Base-by-base conservation (phyloP, 2,797 vertebrate species). In the Mormyrops attenuatus region DNA sequence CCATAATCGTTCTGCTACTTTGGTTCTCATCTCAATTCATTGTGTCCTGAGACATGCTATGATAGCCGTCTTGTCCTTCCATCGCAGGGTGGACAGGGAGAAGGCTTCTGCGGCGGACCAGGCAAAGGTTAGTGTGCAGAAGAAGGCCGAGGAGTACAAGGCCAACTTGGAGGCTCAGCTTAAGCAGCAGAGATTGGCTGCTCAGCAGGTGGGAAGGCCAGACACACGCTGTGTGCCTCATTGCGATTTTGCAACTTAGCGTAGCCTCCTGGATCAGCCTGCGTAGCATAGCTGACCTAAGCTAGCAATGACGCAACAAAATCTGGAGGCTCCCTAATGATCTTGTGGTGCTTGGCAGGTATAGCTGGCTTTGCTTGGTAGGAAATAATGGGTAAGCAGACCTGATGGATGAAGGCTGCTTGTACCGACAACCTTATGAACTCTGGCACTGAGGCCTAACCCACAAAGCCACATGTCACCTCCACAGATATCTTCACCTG, bases 21-120 rank as follows among this genome's bases (percentile, higher is more conserved):
- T 77, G 20, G 17, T 44, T 47, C 20, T 47, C 20, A 34, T 47
- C 77, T 82, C 41, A 3, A 6, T 82, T 11, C 38, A 7, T 82
- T 47, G 77, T 47, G 41, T 82, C 52, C 52, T 20, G 85, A 55
- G 85, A 3, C 26, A 17, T 87, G 7, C 26, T 34, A 44, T 88
- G 88, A 88, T 22, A 11, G 57, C 88, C 22, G 22, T 22, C 47
- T 82, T 9, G n/a, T 87, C 52, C 55, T 63, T 2, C 2, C 88
- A 73, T 91, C 88, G 9, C 95, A 99, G 98, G 94, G 91, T 98
- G 94, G 98, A 99, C 95, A 98, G 97, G 92, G 98, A 99, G 94
- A 99, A 99, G 95, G 96, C 97, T 5, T 97, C 98, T 92, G 97
- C 98, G 88, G 93, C 95, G 69, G 98, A 99, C 92, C 95, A 98